Conservation (phyloP, 2,888 invertebrate species). For the Urechis unicinctus region DNA sequence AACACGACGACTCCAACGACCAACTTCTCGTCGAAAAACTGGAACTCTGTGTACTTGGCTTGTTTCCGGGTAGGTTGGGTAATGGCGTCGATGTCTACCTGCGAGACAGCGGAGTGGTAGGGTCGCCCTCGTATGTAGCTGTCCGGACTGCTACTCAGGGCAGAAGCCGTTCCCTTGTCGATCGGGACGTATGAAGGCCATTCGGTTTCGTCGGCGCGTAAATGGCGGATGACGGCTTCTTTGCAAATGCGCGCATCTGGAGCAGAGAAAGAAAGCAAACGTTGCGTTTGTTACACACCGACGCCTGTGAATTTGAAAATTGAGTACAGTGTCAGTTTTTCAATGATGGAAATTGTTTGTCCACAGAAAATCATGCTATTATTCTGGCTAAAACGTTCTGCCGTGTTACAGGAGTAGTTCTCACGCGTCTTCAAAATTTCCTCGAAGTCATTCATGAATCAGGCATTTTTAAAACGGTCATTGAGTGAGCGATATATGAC, state of each 20-base stretch:
- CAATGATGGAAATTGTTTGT: too few species aligned
- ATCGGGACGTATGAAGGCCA: neutral
- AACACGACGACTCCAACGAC: slow-evolving; percentile 12
- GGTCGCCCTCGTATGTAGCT: neutral
- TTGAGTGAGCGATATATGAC: too few species aligned
- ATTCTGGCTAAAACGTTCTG: too few species aligned
- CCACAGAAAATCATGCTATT: too few species aligned
- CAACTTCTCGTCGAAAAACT: slow-evolving; percentile 10
- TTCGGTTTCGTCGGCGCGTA: neutral
- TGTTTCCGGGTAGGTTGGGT: slow-evolving; percentile 6
- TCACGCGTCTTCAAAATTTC: too few species aligned
- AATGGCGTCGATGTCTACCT: neutral
- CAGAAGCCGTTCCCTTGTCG: neutral
- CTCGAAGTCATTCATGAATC: too few species aligned
- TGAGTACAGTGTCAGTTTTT: too few species aligned
- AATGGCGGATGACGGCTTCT: slow-evolving; percentile 13
- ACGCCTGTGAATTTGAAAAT: too few species aligned
- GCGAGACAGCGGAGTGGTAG: neutral
- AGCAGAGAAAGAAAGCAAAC: too few species aligned
- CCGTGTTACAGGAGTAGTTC: too few species aligned
- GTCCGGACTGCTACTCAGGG: neutral
- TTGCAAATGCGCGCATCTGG: slow-evolving; percentile 11
- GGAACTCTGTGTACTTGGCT: slow-evolving; percentile 10
- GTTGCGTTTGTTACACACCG: too few species aligned
- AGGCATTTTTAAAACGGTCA: too few species aligned